Evolutionary conservation across 2,888 invertebrate species (phyloP).

Genomic region (Escarpia spicata): DNA sequence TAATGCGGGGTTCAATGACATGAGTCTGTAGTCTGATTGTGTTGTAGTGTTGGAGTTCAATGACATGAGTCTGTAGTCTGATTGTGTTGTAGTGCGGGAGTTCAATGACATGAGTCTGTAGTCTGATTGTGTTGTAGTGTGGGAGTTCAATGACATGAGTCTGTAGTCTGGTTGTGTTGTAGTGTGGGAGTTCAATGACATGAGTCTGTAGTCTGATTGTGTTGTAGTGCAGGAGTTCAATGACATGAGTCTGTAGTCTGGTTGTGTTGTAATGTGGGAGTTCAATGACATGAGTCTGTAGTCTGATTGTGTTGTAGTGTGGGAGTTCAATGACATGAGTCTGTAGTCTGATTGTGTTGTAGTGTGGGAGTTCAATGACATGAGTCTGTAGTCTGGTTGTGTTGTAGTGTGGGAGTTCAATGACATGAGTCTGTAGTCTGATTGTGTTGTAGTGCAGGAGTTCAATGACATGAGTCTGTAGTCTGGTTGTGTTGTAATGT

Average conservation of each 20-base stretch:
- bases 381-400: no score
- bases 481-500: no score
- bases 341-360: no score
- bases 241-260: background rate
- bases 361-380: no score
- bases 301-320: background rate
- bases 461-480: no score
- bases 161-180: conserved; percentile 35
- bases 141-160: conserved; percentile 50
- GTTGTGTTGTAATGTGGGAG: conserved; percentile 44
- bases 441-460: no score
- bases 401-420: conserved; percentile 44
- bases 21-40: conserved; percentile 47
- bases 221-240: no score
- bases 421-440: conserved; percentile 17
- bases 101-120: background rate
- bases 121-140: conserved; percentile 42
- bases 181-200: conserved; percentile 23
- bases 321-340: conserved; percentile 24
- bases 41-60: conserved; percentile 19
- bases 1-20: conserved; percentile 54
- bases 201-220: no score
- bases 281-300: conserved; percentile 53
- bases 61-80: no score
- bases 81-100: no score